phyloP scores from a whole-genome alignment of 1,140 invertebrate species.

The Platorchestia sp. region DNA sequence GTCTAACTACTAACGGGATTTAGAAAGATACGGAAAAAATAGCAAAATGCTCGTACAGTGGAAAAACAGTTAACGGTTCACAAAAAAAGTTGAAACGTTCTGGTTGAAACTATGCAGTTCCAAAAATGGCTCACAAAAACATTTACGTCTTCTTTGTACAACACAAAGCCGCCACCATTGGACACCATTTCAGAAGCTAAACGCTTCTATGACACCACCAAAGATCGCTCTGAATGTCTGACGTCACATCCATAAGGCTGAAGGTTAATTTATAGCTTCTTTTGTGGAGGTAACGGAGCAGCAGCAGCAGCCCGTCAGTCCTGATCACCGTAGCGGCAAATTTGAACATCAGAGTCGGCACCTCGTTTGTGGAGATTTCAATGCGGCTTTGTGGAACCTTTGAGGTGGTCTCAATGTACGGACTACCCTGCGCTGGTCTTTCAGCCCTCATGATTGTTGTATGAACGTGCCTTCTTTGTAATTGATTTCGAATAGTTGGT shows the following conservation, averaged over 20 bases:
- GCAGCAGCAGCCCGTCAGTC: background rate
- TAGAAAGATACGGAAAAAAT: background rate
- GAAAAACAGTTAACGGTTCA: background rate
- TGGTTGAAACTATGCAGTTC: background rate
- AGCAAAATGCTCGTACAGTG: background rate
- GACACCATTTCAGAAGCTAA: background rate
- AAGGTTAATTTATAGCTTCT: slow-evolving; percentile 36
- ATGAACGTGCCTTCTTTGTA: background rate
- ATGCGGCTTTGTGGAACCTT: background rate
- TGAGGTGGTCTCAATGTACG: background rate
- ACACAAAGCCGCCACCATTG: background rate
- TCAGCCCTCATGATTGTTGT: background rate
- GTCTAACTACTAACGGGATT: background rate
- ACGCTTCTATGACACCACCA: background rate
- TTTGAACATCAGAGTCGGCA: slow-evolving; percentile 6
- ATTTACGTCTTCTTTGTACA: background rate
- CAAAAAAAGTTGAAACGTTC: background rate
- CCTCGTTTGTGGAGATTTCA: background rate
- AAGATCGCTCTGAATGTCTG: background rate
- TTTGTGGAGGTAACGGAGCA: slow-evolving; percentile 38
- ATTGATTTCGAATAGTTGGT: background rate
- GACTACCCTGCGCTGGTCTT: background rate
- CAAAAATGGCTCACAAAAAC: background rate
- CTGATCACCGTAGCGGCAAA: background rate
- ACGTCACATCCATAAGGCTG: slow-evolving; percentile 11